Evolutionary conservation across 1,140 invertebrate species (phyloP), one percentile per base, ranked within the genome.

Genomic region (Drosophila eugracilis): DNA sequence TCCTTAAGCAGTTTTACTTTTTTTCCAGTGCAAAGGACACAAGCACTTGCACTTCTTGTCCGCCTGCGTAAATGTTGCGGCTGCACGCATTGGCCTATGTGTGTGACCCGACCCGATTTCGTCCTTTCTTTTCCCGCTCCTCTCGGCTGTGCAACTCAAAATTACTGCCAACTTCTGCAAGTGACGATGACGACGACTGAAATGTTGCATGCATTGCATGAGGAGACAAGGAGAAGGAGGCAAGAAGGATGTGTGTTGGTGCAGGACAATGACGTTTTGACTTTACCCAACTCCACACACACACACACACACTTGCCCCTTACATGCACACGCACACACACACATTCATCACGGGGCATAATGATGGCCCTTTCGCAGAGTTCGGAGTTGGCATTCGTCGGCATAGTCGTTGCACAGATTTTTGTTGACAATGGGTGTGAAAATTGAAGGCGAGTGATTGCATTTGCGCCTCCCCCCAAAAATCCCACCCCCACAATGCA

Each of bases 361-460:
- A 86, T 85, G 83, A 85, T 88, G 83, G 69, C 22, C 30, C 59
- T 65, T 70, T 74, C 39, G 58, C 36, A 59, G 37, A 69, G 66
- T 37, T 45, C 37, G 44, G 70, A 73, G 72, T 65, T 52, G 41
- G 66, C 57, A 54, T 47, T 59, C 54, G 67, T 73, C n/a, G 48
- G 57, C 42, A 50, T 44, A 65, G 60, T 62, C 60, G 66, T 34
- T 75, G 75, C 74, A 81, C 83, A 81, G 78, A 86, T 88, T 86
- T 86, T 88, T 86, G 83, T 86, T 88, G 83, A 86, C 83, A 86
- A 88, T 88, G 83, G 74, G 74, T 81, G 83, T 88, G 83, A 86
- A 86, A 86, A 86, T 86, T 86, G 83, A 86, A 88, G 83, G 83
- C 78, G 78, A 86, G 83, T 88, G 83, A 86, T 88, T 86, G 78